phyloP scores from a whole-genome alignment of 2,888 invertebrate species.

The Operophtera brumata region DNA sequence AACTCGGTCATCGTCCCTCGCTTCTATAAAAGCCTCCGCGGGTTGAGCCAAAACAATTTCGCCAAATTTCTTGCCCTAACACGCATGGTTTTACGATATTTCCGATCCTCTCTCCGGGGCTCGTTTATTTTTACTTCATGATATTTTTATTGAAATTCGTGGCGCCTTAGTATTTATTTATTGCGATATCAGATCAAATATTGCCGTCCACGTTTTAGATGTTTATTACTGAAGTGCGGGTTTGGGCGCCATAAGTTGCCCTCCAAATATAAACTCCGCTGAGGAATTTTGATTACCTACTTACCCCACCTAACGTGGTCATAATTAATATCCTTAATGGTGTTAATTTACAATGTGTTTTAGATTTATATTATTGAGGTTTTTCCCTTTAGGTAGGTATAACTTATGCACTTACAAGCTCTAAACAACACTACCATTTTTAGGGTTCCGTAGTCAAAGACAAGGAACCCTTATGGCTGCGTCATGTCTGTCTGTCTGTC shows the following conservation, averaged over 20 bases:
- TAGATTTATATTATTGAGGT: slow-evolving; percentile 13
- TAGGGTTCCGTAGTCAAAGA: too few relatives aligned
- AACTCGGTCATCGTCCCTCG: slow-evolving; percentile 74
- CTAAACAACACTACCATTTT: too few relatives aligned
- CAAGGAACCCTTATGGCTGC: too few relatives aligned
- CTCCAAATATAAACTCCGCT: slow-evolving; percentile 32
- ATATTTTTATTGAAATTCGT: slow-evolving; percentile 65
- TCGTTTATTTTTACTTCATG: slow-evolving; percentile 63
- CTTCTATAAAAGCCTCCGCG: slow-evolving; percentile 73
- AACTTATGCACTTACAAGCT: not conserved
- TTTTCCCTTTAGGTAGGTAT: not conserved
- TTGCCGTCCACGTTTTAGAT: slow-evolving; percentile 45
- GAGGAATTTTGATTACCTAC: slow-evolving; percentile 32
- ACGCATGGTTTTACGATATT: slow-evolving; percentile 75
- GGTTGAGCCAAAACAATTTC: slow-evolving; percentile 77
- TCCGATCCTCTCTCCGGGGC: slow-evolving; percentile 48
- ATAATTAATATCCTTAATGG: slow-evolving; percentile 31
- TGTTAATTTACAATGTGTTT: slow-evolving; percentile 34
- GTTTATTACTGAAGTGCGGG: slow-evolving; percentile 43
- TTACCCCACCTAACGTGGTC: slow-evolving; percentile 24
- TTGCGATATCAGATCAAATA: slow-evolving; percentile 60
- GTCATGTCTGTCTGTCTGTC: too few relatives aligned
- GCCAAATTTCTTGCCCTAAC: slow-evolving; percentile 74
- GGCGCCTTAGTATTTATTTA: slow-evolving; percentile 57
- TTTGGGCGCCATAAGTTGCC: slow-evolving; percentile 37